These are phyloP conservation scores for Arbacia lixula DNA, from an alignment of 53 echinoderm and acorn worm species.

Conservation along the genomic window DNA sequence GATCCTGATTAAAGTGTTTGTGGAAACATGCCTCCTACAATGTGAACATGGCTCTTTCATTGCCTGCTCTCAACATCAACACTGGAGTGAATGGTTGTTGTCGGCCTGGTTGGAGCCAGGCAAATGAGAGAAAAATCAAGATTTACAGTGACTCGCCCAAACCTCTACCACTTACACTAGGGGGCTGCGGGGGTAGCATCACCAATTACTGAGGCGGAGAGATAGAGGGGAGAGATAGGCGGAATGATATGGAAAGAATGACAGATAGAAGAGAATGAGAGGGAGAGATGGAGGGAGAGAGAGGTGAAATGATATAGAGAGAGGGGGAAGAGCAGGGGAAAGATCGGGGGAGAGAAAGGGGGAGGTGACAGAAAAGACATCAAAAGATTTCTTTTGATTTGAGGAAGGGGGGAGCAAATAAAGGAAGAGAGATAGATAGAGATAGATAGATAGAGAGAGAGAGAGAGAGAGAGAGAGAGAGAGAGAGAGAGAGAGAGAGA, in stretches of 20 bases:
- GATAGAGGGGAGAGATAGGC: too few relatives aligned
- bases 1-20: too few relatives aligned
- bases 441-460: background rate
- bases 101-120: background rate
- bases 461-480: background rate
- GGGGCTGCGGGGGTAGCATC: too few relatives aligned
- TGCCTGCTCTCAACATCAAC: too few relatives aligned
- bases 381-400: too few relatives aligned
- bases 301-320: too few relatives aligned
- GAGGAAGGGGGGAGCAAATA: background rate
- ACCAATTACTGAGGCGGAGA: too few relatives aligned
- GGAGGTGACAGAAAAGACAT: too few relatives aligned
- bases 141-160: conserved; percentile 12
- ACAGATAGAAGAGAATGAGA: background rate
- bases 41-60: background rate
- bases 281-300: background rate
- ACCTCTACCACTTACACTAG: too few relatives aligned
- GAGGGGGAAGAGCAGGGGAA: too few relatives aligned
- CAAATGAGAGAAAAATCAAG: conserved; percentile 14
- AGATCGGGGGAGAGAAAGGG: background rate
- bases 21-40: too few relatives aligned
- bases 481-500: background rate
- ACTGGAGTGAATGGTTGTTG: background rate
- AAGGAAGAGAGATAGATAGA: background rate
- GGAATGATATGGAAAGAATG: too few relatives aligned